These are phyloP conservation scores for Rhopalosiphum maidis DNA, from an alignment of 1,140 invertebrate genomes.

Conservation along the genomic window DNA sequence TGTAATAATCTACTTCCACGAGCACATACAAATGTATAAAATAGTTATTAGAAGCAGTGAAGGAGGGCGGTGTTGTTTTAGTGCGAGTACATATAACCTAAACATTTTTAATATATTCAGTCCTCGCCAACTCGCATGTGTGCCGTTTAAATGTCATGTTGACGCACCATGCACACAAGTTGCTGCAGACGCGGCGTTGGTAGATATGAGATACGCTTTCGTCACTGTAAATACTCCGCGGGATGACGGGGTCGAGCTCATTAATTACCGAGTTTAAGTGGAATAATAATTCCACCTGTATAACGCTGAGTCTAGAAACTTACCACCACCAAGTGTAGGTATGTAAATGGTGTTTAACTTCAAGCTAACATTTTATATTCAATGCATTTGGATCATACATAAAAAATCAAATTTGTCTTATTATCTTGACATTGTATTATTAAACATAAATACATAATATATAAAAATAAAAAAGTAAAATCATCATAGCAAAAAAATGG, in stretches of 20 bases:
- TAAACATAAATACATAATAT: too few relatives aligned
- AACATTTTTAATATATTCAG: constrained; percentile 2
- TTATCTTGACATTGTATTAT: not conserved
- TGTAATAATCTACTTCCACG: not conserved
- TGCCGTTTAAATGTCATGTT: constrained; percentile 30
- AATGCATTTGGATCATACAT: not conserved
- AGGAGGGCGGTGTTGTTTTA: not conserved
- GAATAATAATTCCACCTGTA: not conserved
- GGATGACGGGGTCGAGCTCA: not conserved
- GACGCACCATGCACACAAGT: not conserved
- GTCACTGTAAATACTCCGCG: not conserved
- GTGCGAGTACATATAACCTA: not conserved
- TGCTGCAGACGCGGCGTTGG: not conserved
- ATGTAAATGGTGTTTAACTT: not conserved
- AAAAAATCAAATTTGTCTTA: not conserved
- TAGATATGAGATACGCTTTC: constrained; percentile 16
- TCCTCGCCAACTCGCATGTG: not conserved
- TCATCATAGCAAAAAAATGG: not conserved
- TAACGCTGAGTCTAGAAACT: not conserved
- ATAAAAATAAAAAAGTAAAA: not conserved
- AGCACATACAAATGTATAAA: not conserved
- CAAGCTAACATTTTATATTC: not conserved
- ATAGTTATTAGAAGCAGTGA: not conserved
- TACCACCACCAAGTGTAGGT: not conserved
- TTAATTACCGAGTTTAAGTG: constrained; percentile 1